Conservation (phyloP, 1,140 invertebrate species). For the Drosophila teissieri region DNA sequence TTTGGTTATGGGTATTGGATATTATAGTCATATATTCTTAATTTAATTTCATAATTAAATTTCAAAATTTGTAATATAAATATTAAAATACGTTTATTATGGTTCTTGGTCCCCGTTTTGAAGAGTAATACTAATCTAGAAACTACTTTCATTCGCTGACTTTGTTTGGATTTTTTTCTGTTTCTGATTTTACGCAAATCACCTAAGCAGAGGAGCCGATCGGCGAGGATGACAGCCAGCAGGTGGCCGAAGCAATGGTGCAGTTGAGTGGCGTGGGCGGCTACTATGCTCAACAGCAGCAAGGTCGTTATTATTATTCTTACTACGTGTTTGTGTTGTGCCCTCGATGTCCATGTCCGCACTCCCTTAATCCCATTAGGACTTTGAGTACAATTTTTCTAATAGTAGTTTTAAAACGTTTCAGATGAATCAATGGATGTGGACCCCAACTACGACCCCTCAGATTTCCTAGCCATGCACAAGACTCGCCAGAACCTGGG, state of each 20-base stretch:
- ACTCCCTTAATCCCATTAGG: conserved; percentile 5
- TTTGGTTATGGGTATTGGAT: too few relatives aligned
- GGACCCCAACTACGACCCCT: conserved; percentile 94
- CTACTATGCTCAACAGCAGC: conserved; percentile 88
- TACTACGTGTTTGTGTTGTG: conserved; percentile 26
- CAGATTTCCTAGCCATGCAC: conserved; percentile 89
- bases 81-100: neutral
- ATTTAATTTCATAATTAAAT: neutral
- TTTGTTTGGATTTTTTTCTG: conserved; percentile 55
- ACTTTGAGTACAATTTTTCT: conserved; percentile 5
- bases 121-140: conserved; percentile 27
- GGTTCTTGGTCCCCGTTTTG: conserved; percentile 9
- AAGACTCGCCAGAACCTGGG: conserved; percentile 54
- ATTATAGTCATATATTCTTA: neutral
- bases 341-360: conserved; percentile 13
- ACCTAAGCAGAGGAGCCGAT: conserved; percentile 85
- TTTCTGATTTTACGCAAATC: conserved; percentile 39
- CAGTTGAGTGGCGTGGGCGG: conserved; percentile 91
- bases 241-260: conserved; percentile 93
- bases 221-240: conserved; percentile 90
- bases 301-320: conserved; percentile 77
- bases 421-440: conserved; percentile 91
- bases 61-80: neutral
- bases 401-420: conserved; percentile 42
- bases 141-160: conserved; percentile 24